Evolutionary conservation across 2,888 invertebrate genomes (phyloP).

Genomic region (Nemotelus nigrinus): DNA sequence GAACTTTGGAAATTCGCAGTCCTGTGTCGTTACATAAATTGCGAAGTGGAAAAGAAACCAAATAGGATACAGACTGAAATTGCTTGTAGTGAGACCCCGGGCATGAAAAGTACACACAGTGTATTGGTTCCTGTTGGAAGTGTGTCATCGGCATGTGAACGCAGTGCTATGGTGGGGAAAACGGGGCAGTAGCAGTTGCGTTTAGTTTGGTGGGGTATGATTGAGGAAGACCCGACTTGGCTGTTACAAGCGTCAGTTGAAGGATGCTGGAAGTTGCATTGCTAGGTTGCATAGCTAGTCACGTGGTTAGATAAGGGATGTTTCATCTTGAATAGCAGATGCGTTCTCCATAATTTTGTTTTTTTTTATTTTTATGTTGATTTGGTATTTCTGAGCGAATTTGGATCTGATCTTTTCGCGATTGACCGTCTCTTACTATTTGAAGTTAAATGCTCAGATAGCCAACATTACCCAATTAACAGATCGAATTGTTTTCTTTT

Average conservation of each 20-base stretch:
- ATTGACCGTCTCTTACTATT: too few species aligned
- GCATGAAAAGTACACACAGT: slow-evolving; percentile 23
- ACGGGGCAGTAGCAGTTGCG: background rate
- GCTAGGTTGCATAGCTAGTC: slow-evolving; percentile 9
- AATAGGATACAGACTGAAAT: background rate
- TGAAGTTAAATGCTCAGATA: too few species aligned
- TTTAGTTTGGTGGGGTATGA: background rate
- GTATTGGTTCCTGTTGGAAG: slow-evolving; percentile 31
- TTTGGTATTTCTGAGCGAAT: too few species aligned
- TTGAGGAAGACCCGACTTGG: background rate
- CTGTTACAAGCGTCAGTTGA: slow-evolving; percentile 2
- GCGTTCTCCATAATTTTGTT: too few species aligned
- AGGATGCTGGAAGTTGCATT: slow-evolving; percentile 37
- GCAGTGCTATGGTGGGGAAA: background rate
- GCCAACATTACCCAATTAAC: too few species aligned
- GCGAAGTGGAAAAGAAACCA: slow-evolving; percentile 1
- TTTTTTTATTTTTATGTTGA: too few species aligned
- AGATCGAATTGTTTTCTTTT: too few species aligned
- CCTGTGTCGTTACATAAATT: slow-evolving; percentile 9
- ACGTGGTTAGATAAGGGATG: slow-evolving; percentile 15
- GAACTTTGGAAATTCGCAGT: background rate
- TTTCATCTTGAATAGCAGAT: background rate
- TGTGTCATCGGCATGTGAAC: slow-evolving; percentile 35
- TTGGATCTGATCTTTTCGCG: too few species aligned
- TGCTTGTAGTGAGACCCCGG: slow-evolving; percentile 27